Evolutionary conservation across 2,113 vertebrate genomes (phyloP).

Genomic region (Thoracochromis brauschi): DNA sequence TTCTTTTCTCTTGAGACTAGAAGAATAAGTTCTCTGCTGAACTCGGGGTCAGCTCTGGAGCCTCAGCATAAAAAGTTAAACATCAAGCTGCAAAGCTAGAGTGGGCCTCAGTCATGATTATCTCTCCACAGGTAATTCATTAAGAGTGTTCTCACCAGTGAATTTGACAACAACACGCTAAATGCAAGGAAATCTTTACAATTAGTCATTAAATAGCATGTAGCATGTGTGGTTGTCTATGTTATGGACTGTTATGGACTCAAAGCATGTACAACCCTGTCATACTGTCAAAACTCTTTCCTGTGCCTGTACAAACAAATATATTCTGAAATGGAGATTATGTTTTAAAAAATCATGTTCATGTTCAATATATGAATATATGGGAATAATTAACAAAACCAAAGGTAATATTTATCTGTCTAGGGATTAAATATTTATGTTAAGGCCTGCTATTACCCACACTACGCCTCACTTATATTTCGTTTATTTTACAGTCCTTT

Average conservation of each 20-base stretch:
- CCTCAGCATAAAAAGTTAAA: neutral
- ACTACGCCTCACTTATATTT: neutral
- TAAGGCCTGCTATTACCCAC: neutral
- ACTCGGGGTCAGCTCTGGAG: neutral
- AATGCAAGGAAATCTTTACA: neutral
- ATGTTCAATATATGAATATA: neutral
- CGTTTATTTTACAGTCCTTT: neutral
- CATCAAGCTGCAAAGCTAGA: neutral
- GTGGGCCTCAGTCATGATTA: neutral
- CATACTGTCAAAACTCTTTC: neutral
- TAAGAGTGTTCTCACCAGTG: neutral
- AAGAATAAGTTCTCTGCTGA: neutral
- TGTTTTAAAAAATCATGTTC: neutral
- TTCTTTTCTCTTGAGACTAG: neutral
- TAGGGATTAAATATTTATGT: neutral
- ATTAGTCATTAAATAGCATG: neutral
- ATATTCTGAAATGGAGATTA: fast-evolving
- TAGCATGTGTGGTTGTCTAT: neutral
- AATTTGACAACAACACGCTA: neutral
- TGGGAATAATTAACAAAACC: neutral
- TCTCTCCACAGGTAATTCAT: neutral
- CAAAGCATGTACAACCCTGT: neutral
- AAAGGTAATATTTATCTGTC: neutral
- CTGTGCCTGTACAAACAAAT: neutral
- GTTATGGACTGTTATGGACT: neutral